Percentiles rank a stretch among this genome's conserved stretches.
phyloP scores from a whole-genome alignment of 1,140 invertebrate species.

The Cotesia chilonis region DNA sequence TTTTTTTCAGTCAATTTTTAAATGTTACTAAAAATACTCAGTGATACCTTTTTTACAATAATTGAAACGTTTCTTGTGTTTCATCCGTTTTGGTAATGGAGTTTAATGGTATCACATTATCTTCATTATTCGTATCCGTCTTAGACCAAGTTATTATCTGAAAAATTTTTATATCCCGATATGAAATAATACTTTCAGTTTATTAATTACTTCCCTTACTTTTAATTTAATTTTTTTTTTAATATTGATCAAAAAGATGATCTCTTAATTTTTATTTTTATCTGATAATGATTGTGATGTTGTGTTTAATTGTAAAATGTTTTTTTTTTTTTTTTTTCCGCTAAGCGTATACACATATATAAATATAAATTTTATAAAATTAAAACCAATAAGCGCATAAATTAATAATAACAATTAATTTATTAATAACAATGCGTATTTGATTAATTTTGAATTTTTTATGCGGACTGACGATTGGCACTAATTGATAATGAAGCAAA shows the following conservation, averaged over 20 bases:
- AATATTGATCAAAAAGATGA: background rate
- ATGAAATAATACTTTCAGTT: conserved; percentile 23
- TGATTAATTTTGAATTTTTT: background rate
- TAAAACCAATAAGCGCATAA: conserved; percentile 17
- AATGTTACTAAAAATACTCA: conserved; percentile 7
- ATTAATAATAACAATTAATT: conserved; percentile 3
- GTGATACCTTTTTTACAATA: conserved; percentile 53
- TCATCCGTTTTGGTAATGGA: conserved; percentile 53
- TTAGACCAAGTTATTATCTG: conserved; percentile 59
- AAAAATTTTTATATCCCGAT: conserved; percentile 48
- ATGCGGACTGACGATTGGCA: background rate
- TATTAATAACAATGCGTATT: background rate
- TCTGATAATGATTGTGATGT: conserved; percentile 2
- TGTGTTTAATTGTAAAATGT: conserved; percentile 1
- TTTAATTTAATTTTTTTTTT: conserved; percentile 15
- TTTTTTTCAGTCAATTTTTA: background rate
- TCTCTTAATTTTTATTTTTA: too few species aligned
- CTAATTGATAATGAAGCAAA: too few species aligned
- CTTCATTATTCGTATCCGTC: conserved; percentile 57
- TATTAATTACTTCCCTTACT: background rate
- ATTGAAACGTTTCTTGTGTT: conserved; percentile 50
- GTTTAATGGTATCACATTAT: conserved; percentile 58
- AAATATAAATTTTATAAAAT: conserved; percentile 17
- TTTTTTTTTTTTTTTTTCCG: conserved; percentile 4
- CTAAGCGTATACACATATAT: conserved; percentile 16